These are phyloP conservation scores for Lucilia cuprina DNA, from an alignment of 1,140 invertebrate genomes.

Conservation along the genomic window DNA sequence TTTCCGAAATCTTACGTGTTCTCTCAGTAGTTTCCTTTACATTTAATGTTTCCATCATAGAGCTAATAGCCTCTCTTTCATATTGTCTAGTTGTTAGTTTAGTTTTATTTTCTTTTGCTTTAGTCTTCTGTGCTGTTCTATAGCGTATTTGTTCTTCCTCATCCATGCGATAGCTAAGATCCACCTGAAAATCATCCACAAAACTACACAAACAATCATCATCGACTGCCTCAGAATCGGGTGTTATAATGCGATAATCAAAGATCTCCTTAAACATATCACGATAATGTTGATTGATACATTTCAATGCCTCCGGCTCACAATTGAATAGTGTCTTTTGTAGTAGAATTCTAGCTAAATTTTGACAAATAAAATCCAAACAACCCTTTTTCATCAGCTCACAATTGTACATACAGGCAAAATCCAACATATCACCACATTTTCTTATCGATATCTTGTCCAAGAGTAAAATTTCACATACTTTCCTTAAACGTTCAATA, in stretches of 20 bases:
- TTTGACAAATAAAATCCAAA: slow-evolving; percentile 72
- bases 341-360: slow-evolving; percentile 70
- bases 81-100: slow-evolving; percentile 47
- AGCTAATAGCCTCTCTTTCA: slow-evolving; percentile 56
- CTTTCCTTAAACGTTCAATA: slow-evolving; percentile 67
- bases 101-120: slow-evolving; percentile 49
- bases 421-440: slow-evolving; percentile 70
- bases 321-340: slow-evolving; percentile 67
- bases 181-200: slow-evolving; percentile 60
- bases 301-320: slow-evolving; percentile 66
- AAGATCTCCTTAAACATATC: slow-evolving; percentile 56
- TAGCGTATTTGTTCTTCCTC: slow-evolving; percentile 43
- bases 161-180: slow-evolving; percentile 56
- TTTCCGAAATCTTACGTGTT: slow-evolving; percentile 34
- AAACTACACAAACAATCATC: slow-evolving; percentile 65
- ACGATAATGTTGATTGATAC: slow-evolving; percentile 67
- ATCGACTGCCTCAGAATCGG: slow-evolving; percentile 65
- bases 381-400: slow-evolving; percentile 67
- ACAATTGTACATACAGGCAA: slow-evolving; percentile 70
- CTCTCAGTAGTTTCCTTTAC: slow-evolving; percentile 33
- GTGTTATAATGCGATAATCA: slow-evolving; percentile 67
- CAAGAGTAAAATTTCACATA: slow-evolving; percentile 69
- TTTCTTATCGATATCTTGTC: slow-evolving; percentile 70
- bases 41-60: slow-evolving; percentile 55
- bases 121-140: slow-evolving; percentile 44